Percentiles rank a stretch among this genome's conserved stretches.
These are phyloP conservation scores for Stigmatopora nigra DNA, from an alignment of 2,113 vertebrate genomes.

Conservation along the genomic window DNA sequence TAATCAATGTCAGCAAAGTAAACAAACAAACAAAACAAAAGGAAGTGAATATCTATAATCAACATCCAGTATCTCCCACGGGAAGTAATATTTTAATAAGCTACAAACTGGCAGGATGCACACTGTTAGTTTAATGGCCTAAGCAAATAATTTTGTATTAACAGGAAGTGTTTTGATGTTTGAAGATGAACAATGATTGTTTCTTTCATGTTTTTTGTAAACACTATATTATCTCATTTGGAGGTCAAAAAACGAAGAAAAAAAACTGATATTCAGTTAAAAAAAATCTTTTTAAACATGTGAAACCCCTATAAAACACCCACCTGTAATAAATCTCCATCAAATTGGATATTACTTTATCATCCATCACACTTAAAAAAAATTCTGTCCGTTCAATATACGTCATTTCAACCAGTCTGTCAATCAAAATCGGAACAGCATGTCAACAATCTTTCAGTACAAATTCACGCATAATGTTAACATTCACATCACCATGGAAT, in stretches of 20 bases:
- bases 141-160: neutral
- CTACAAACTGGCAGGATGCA: neutral
- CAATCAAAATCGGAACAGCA: neutral
- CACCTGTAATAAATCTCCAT: too few relatives aligned
- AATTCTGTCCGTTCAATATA: neutral
- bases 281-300: too few relatives aligned
- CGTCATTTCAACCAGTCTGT: neutral
- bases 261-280: too few relatives aligned
- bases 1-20: neutral
- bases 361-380: too few relatives aligned
- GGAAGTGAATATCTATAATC: constrained; percentile 2
- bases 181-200: neutral
- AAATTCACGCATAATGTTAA: neutral
- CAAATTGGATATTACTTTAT: neutral
- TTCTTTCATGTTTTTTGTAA: neutral
- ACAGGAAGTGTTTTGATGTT: neutral
- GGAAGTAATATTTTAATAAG: neutral
- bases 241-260: neutral
- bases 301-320: too few relatives aligned
- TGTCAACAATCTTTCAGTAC: neutral
- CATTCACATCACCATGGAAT: too few relatives aligned
- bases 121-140: neutral
- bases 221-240: neutral
- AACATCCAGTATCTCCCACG: neutral
- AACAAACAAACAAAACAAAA: neutral